Evolutionary conservation across 2,888 invertebrate species (phyloP).

Genomic region (Agrochola litura): DNA sequence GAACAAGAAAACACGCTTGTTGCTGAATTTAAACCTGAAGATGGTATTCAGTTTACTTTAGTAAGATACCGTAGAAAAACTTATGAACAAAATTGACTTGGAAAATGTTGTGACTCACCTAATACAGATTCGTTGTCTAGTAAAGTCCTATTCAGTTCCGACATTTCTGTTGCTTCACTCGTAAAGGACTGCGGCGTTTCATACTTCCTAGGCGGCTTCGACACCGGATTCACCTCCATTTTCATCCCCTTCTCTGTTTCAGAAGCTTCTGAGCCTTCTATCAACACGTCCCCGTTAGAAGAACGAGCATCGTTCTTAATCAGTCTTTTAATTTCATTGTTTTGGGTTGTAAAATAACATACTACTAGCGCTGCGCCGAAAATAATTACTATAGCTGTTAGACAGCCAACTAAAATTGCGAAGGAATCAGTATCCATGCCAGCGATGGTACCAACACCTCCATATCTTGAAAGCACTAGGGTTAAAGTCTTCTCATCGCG

Average conservation of each 20-base stretch:
- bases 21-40: neutral
- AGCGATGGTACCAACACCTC: slow-evolving; percentile 84
- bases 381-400: slow-evolving; percentile 85
- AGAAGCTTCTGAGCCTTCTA: slow-evolving; percentile 93
- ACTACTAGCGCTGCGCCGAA: slow-evolving; percentile 86
- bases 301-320: slow-evolving; percentile 91
- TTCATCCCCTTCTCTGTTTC: slow-evolving; percentile 95
- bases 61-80: too few species aligned
- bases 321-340: slow-evolving; percentile 90
- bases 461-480: slow-evolving; percentile 89
- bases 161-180: slow-evolving; percentile 94
- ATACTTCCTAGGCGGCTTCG: slow-evolving; percentile 94
- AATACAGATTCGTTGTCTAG: slow-evolving; percentile 94
- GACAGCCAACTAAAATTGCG: slow-evolving; percentile 88
- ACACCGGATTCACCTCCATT: slow-evolving; percentile 95
- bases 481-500: slow-evolving; percentile 94
- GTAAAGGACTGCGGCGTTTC: slow-evolving; percentile 92
- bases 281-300: slow-evolving; percentile 92
- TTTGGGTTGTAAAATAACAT: slow-evolving; percentile 90
- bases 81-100: neutral
- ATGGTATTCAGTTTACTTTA: neutral
- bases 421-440: slow-evolving; percentile 89
- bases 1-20: neutral
- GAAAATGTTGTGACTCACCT: slow-evolving; percentile 88
- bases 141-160: slow-evolving; percentile 94